These are phyloP conservation scores for Scylla paramamosain DNA, from an alignment of 1,140 invertebrate genomes.

Conservation along the genomic window DNA sequence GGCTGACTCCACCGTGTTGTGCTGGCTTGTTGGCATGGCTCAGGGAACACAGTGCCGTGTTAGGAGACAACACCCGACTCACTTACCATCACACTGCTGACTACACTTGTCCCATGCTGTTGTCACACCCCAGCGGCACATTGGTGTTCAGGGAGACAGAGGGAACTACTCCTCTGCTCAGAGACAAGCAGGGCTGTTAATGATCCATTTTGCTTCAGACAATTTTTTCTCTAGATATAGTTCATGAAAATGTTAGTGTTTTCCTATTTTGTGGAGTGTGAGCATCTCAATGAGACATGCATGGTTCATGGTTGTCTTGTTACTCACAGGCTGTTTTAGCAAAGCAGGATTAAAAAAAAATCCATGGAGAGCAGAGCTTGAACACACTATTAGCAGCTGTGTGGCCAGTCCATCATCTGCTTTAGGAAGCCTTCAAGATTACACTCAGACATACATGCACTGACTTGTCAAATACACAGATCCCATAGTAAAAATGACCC, in stretches of 20 bases:
- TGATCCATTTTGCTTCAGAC: neutral
- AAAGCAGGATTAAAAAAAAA: neutral
- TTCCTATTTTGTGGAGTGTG: neutral
- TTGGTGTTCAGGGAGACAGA: neutral
- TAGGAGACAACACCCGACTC: neutral
- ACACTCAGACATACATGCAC: neutral
- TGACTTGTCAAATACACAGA: neutral
- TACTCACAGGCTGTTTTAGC: neutral
- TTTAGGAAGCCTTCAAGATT: neutral
- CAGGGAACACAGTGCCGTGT: neutral
- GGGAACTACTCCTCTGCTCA: neutral
- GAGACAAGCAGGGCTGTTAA: neutral
- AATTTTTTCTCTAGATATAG: neutral
- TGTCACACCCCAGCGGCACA: neutral
- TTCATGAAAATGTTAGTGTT: neutral
- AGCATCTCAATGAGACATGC: neutral
- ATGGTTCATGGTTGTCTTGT: neutral
- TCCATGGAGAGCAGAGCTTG: neutral
- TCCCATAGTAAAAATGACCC: too few relatives aligned
- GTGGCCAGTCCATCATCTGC: neutral
- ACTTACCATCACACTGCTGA: neutral
- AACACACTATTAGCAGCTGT: neutral
- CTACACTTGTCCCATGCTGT: neutral
- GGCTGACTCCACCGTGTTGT: neutral
- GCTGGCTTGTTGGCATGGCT: neutral